Percentiles rank a stretch among this genome's conserved stretches.
Conservation (phyloP, 2,113 vertebrate species). For the Heptranchias perlo region DNA sequence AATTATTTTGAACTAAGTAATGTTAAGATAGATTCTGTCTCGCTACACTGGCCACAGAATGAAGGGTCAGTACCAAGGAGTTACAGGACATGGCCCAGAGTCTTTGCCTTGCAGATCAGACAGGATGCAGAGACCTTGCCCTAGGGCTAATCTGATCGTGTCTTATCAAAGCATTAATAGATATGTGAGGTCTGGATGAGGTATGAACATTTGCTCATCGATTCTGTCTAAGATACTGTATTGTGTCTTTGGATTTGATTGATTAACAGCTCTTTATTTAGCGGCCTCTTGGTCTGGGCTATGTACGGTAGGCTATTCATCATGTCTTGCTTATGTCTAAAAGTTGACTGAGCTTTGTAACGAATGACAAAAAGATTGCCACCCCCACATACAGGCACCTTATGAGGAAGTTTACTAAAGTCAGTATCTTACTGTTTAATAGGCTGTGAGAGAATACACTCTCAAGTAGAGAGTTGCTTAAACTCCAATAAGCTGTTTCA, state of each 20-base stretch:
- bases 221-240: background rate
- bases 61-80: background rate
- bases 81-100: background rate
- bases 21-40: background rate
- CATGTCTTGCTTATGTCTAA: background rate
- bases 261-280: background rate
- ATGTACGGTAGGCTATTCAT: background rate
- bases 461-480: background rate
- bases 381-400: background rate
- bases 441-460: background rate
- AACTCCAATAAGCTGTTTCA: background rate
- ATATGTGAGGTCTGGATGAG: background rate
- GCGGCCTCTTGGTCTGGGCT: background rate
- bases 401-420: background rate
- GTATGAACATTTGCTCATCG: background rate
- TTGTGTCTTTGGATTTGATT: background rate
- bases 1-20: background rate
- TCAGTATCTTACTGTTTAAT: background rate
- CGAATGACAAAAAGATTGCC: background rate
- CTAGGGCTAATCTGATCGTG: background rate
- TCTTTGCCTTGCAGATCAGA: background rate
- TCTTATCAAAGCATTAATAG: background rate
- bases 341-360: background rate
- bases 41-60: background rate
- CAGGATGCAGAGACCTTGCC: background rate